phyloP scores from a whole-genome alignment of 2,888 invertebrate species.

The Adelognathus sp. region DNA sequence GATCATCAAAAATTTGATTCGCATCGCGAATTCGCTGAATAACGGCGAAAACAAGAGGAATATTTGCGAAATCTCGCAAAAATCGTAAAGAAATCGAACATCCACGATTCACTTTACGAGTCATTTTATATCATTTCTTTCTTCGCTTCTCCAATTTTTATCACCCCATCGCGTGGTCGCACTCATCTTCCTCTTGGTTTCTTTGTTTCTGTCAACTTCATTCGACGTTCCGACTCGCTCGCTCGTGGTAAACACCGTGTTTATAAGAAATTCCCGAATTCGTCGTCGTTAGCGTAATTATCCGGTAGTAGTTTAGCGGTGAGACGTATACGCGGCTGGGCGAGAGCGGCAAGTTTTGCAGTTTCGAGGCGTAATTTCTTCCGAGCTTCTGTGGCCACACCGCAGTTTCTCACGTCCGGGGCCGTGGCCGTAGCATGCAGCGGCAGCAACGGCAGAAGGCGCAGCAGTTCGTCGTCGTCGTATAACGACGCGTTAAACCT shows the following conservation, averaged over 20 bases:
- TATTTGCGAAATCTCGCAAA: conserved; percentile 5
- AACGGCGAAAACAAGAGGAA: conserved; percentile 25
- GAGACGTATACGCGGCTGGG: not conserved
- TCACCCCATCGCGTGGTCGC: conserved; percentile 3
- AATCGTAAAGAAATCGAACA: not conserved
- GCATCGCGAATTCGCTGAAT: conserved; percentile 7
- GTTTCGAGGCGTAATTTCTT: conserved; percentile 35
- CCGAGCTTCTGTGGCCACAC: conserved; percentile 37
- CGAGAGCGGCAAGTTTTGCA: not conserved
- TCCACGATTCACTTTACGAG: conserved; percentile 38
- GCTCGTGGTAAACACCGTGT: conserved; percentile 27
- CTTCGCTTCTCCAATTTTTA: not conserved
- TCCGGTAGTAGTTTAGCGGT: conserved; percentile 37
- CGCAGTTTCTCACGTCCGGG: conserved; percentile 53
- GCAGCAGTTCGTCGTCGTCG: conserved; percentile 47
- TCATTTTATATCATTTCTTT: not conserved
- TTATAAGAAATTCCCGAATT: conserved; percentile 43
- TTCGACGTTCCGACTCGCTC: conserved; percentile 7
- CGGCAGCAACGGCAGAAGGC: too few relatives aligned
- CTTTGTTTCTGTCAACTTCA: conserved; percentile 33
- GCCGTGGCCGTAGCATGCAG: conserved; percentile 31
- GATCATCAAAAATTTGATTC: conserved; percentile 16
- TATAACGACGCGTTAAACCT: conserved; percentile 59
- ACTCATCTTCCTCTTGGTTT: too few relatives aligned
- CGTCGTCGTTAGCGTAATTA: conserved; percentile 52